These are phyloP conservation scores for Melanotaenia trifasciata DNA, from an alignment of 2,797 vertebrate genomes.

Conservation along the genomic window DNA sequence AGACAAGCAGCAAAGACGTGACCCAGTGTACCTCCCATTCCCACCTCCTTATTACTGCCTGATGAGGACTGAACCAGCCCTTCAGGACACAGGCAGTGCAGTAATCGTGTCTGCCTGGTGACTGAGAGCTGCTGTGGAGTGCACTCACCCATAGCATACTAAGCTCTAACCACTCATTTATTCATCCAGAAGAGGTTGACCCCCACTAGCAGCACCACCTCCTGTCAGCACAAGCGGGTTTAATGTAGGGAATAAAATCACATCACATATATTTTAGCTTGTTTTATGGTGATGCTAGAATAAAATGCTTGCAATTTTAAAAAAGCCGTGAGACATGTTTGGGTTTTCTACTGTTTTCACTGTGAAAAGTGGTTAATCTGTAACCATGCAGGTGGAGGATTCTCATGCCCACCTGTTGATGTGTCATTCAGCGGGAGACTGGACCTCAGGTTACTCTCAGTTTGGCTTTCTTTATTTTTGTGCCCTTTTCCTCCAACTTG, in stretches of 20 bases:
- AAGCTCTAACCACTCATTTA: conserved; percentile 48
- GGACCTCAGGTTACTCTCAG: not conserved
- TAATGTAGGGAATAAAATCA: conserved; percentile 16
- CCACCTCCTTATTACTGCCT: conserved; percentile 59
- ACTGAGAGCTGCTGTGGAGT: conserved; percentile 34
- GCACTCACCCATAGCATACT: conserved; percentile 36
- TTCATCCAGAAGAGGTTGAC: conserved; percentile 57
- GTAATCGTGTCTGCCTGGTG: conserved; percentile 67
- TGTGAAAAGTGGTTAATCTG: too few species aligned
- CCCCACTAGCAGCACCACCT: conserved; percentile 30
- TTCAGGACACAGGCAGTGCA: conserved; percentile 36
- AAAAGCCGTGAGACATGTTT: too few species aligned
- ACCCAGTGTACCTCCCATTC: conserved; percentile 38
- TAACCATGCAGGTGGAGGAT: not conserved
- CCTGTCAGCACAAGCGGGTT: conserved; percentile 27
- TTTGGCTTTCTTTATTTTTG: not conserved
- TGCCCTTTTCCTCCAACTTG: not conserved
- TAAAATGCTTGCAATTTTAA: too few species aligned
- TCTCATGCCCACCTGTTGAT: not conserved
- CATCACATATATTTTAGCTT: not conserved
- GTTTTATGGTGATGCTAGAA: not conserved
- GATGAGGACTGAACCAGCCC: conserved; percentile 63
- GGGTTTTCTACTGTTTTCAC: too few species aligned
- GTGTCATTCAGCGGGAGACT: not conserved
- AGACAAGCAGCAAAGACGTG: conserved; percentile 37